Evolutionary conservation across 2,797 vertebrate species (phyloP), one percentile per base, ranked within the genome.

Genomic region (Pangasius larnaudii): DNA sequence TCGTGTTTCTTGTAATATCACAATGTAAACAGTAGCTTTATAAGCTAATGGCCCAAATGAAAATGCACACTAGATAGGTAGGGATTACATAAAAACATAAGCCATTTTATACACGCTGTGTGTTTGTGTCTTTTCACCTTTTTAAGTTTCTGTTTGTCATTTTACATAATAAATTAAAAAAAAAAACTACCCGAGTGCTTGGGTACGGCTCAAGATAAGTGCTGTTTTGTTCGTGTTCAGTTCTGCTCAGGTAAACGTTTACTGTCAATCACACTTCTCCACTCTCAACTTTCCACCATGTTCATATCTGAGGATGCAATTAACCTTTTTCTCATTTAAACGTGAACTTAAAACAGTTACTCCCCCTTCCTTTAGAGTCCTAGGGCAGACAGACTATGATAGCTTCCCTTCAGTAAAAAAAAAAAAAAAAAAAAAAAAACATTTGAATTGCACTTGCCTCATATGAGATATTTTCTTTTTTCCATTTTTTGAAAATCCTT

Each of bases 361-460:
- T 97, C 97, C 96, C 98, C 97, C 95, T 97, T 97, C 96, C 96
- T 99, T 99, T 99, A 99, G 98, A 99, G 98, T 99, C 98, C 96
- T 96, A 98, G 98, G 98, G 98, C 97, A 96, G 95, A 98, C 97
- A 98, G 98, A 99, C 98, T 99, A 95, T 95, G 96, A 97, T 97
- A 97, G 97, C 97, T 97, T 97, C 98, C 98, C 97, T 97, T 98
- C 97, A 98, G 96, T 97, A 96, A 98, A 89, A 90, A 81, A 90
- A 71, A 93, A 93, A 90, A 69, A 93, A 93, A 90, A 71, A 93
- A 93, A 58, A 65, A 69, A 61, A 90, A 71, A 93, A 93, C 94
- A 96, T 96, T 97, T 96, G 95, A 98, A 99, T 99, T 99, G 98
- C 98, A 99, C 98, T 98, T 99, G 98, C 98, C 98, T 99, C 98